Percentiles rank a stretch among this genome's conserved stretches.
Conservation (phyloP, 2,888 invertebrate species). For the Aromia moschata region DNA sequence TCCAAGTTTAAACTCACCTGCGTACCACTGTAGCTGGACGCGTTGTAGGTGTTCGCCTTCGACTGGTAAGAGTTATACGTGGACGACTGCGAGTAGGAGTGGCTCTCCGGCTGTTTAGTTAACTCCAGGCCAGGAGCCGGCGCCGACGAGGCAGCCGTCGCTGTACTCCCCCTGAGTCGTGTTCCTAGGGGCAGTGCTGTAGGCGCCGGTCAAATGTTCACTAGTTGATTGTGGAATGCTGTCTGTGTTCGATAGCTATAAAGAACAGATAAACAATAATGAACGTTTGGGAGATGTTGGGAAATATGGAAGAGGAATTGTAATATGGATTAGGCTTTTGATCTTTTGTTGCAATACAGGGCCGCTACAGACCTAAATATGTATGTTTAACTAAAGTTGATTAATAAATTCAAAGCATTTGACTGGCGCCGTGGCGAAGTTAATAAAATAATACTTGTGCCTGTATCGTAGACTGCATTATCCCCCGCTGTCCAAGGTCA, state of each 20-base stretch:
- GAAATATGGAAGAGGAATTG: too few relatives aligned
- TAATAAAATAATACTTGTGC: too few relatives aligned
- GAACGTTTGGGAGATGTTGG: too few relatives aligned
- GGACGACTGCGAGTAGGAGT: slow-evolving; percentile 62
- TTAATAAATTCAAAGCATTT: too few relatives aligned
- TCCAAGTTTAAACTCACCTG: slow-evolving; percentile 58
- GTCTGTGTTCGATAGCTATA: slow-evolving; percentile 60
- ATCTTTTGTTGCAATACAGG: too few relatives aligned
- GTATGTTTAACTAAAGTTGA: too few relatives aligned
- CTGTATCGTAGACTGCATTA: too few relatives aligned
- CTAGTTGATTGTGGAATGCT: slow-evolving; percentile 59
- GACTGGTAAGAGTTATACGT: slow-evolving; percentile 60
- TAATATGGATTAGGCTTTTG: too few relatives aligned
- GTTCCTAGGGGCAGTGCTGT: slow-evolving; percentile 59
- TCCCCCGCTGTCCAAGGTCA: too few relatives aligned
- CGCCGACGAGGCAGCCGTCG: slow-evolving; percentile 45
- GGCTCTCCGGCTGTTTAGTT: slow-evolving; percentile 58
- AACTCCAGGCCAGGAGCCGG: slow-evolving; percentile 48
- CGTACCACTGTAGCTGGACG: slow-evolving; percentile 54
- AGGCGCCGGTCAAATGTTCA: slow-evolving; percentile 58
- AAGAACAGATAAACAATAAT: too few relatives aligned
- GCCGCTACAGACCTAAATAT: too few relatives aligned
- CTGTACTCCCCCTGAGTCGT: slow-evolving; percentile 53
- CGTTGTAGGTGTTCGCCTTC: slow-evolving; percentile 55
- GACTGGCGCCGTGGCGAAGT: too few relatives aligned